Conservation (phyloP, 1,140 invertebrate species). For the Drosophila mojavensis region DNA sequence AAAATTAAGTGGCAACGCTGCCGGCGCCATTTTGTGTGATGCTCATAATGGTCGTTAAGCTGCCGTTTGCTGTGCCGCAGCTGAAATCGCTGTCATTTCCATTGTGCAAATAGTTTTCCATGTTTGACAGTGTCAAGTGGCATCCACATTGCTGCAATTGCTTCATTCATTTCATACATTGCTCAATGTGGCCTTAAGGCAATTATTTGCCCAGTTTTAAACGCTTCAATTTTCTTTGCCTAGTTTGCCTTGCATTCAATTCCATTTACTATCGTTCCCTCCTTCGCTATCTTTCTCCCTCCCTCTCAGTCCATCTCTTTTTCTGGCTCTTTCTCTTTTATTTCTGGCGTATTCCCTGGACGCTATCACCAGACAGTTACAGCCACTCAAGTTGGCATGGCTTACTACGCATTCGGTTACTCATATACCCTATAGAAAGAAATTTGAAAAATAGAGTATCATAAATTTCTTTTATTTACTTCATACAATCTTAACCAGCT, state of each 20-base stretch:
- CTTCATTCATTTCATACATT: constrained; percentile 1
- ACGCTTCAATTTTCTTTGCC: constrained; percentile 55
- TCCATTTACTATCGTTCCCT: background rate
- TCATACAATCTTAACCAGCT: no score
- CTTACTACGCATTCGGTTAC: constrained; percentile 52
- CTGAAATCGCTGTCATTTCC: constrained; percentile 34
- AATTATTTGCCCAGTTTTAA: constrained; percentile 67
- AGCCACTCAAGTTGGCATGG: constrained; percentile 76
- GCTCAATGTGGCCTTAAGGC: constrained; percentile 21
- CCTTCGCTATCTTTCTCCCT: background rate
- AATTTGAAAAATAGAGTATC: background rate
- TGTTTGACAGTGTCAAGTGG: constrained; percentile 32
- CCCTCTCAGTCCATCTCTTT: background rate
- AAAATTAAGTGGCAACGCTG: constrained; percentile 69
- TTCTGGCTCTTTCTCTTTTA: constrained; percentile 9
- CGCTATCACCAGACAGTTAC: constrained; percentile 58
- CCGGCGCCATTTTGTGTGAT: constrained; percentile 34
- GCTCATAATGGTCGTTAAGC: constrained; percentile 72
- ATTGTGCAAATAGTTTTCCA: constrained; percentile 66
- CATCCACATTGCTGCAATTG: constrained; percentile 24
- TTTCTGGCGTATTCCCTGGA: constrained; percentile 25
- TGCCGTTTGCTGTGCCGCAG: constrained; percentile 29
- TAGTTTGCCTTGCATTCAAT: constrained; percentile 36
- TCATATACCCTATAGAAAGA: background rate
- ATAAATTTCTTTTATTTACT: no score